Evolutionary conservation across 2,888 invertebrate genomes (phyloP), one percentile per base, ranked within the genome.

Genomic region (Halictus quadricinctus): DNA sequence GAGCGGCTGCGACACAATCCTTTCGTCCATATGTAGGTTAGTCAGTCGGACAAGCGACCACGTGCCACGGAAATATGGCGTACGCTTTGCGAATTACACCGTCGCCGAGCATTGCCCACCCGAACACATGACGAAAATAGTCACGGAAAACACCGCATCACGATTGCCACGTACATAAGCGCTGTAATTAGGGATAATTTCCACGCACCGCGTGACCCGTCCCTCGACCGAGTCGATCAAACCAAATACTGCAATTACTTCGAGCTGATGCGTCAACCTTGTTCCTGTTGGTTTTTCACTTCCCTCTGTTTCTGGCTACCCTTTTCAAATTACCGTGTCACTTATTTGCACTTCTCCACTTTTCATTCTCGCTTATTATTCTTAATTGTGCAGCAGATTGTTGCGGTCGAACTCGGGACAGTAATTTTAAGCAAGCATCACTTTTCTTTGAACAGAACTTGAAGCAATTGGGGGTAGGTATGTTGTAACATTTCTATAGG

Each of bases 61-160:
- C 83, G 86, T 79, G 87, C 84, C 83, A 69, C 48, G 64, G 80
- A 82, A 77, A 85, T 92, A 92, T 93, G 93, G 92, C 86, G 84
- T 80, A 83, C 89, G 90, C 86, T 88, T 88, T 78, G 88, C 89
- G 80, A 90, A 90, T 87, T n/a, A n/a, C n/a, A n/a, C n/a, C n/a
- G n/a, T n/a, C n/a, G n/a, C n/a, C n/a, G n/a, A n/a, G n/a, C n/a
- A n/a, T n/a, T 80, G 74, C 75, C 70, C 80, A 60, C 74, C 74
- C 77, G 84, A 88, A 83, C 92, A 92, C 88, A 92, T 92, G 92
- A 90, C 92, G 88, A 87, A 87, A 73, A 79, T 18, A 81, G 88
- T 90, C 89, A 92, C 90, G 89, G 83, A 80, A 86, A 85, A 72
- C 79, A 86, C 81, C 80, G 78, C 70, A 76, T 88, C 80, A 83